These are phyloP conservation scores for Acipenser ruthenus DNA, from an alignment of 2,797 vertebrate genomes.

Conservation along the genomic window DNA sequence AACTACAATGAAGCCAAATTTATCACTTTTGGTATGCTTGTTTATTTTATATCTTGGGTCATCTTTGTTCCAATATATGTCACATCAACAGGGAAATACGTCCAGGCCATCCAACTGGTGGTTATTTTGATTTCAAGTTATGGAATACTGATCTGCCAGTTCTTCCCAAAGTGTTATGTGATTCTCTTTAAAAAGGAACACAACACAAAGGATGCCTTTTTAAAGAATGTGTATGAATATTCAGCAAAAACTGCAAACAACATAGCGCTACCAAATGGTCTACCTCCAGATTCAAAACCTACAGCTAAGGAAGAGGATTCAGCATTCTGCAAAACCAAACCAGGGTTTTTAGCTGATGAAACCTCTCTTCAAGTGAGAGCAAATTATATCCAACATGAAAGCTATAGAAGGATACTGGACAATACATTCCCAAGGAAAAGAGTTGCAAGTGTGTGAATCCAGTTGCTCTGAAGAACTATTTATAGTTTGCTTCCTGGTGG, in stretches of 20 bases:
- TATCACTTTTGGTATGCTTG: constrained; percentile 84
- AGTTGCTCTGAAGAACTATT: no score
- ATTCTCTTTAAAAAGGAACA: constrained; percentile 74
- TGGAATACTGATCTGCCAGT: constrained; percentile 74
- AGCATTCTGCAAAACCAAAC: no score
- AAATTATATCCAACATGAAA: no score
- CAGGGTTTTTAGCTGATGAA: no score
- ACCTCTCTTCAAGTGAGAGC: no score
- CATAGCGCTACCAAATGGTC: no score
- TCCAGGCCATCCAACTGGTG: constrained; percentile 78
- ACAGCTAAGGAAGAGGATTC: no score
- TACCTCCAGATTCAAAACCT: no score
- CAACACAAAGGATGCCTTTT: constrained; percentile 76
- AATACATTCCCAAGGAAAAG: constrained; percentile 40
- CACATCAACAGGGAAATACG: constrained; percentile 70
- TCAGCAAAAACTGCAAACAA: constrained; percentile 14
- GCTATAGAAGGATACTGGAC: constrained; percentile 24
- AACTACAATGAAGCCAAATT: constrained; percentile 85
- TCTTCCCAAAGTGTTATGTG: constrained; percentile 80
- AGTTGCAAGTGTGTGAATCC: constrained; percentile 51
- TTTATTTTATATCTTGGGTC: constrained; percentile 82
- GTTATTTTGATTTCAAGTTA: constrained; percentile 84
- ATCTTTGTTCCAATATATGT: constrained; percentile 75
- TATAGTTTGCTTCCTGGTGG: no score
- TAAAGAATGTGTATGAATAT: constrained; percentile 68